Evolutionary conservation across 2,797 vertebrate species (phyloP), one percentile per base, ranked within the genome.

Genomic region (Gallirallus australis): DNA sequence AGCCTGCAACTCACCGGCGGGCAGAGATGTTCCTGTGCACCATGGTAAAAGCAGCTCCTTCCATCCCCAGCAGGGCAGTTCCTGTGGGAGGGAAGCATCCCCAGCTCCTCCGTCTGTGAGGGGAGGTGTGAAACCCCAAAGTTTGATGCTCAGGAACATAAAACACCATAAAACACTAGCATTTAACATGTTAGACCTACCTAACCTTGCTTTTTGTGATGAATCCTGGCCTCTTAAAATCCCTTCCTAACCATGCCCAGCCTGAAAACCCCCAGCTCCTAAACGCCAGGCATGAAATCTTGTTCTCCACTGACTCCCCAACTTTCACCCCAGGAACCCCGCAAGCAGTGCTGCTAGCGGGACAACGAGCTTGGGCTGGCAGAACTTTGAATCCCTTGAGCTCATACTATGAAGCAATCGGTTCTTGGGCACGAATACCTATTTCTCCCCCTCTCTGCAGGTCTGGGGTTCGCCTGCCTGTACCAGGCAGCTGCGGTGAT

Each of bases 401-500:
- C 42, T 66, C 70, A 9, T 0, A 0, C 17, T 9, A 12, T 0
- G 9, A 24, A 60, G 14, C 16, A 16, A 7, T 1, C 15, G 2
- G 24, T 84, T 53, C 60, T 24, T 1, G 60, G 63, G 28, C 37
- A 5, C 0, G 5, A n/a, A n/a, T 4, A 4, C 6, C 54, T 11
- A 6, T 85, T 79, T 59, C 27, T 69, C 52, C 79, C 61, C 31
- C 45, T 31, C 30, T 59, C 37, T 47, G 7, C 90, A 99, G 99
- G 99, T 86, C 63, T 99, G 86, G 99, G 99, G 11, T 99, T 99
- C 88, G 95, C 98, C 85, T 98, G 99, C 66, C 96, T 99, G n/a
- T 99, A 99, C 97, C 99, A 99, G 86, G 97, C 97, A 15, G 98
- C 98, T 9, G 98, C 99, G 11, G 99, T 99, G 94, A 96, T 98